Evolutionary conservation across 2,888 invertebrate genomes (phyloP).

Genomic region (Pristionchus japonicus): DNA sequence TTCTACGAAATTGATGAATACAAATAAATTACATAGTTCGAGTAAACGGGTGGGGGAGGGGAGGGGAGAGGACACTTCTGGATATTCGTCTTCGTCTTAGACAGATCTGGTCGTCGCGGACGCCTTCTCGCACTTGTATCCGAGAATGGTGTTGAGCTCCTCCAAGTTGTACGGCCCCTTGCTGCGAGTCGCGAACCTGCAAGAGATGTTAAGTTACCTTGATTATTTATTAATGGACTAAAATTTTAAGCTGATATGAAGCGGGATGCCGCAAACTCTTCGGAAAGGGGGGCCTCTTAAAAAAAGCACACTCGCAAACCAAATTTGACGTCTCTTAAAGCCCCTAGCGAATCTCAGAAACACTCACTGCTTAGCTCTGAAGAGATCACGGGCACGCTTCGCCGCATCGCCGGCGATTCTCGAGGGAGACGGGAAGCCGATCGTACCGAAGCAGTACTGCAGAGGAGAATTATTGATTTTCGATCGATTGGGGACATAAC

Average conservation of each 20-base stretch:
- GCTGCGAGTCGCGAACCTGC: neutral
- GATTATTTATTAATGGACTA: too few species aligned
- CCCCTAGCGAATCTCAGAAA: too few species aligned
- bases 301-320: too few species aligned
- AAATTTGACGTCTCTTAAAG: too few species aligned
- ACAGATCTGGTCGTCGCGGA: slow-evolving; percentile 16
- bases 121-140: slow-evolving; percentile 6
- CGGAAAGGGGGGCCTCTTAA: too few species aligned
- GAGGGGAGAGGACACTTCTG: neutral
- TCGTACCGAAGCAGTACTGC: slow-evolving; percentile 18
- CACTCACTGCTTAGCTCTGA: neutral
- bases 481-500: too few species aligned
- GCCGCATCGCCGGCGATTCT: slow-evolving; percentile 14
- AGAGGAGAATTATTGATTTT: neutral
- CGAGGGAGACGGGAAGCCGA: neutral
- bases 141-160: slow-evolving; percentile 14
- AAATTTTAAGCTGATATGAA: too few species aligned
- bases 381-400: slow-evolving; percentile 10
- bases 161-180: neutral
- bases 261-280: too few species aligned
- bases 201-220: too few species aligned
- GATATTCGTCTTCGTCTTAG: neutral
- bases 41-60: neutral
- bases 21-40: neutral
- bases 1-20: neutral